These are phyloP conservation scores for Xiphophorus hellerii DNA, from an alignment of 2,113 vertebrate genomes.

Conservation along the genomic window DNA sequence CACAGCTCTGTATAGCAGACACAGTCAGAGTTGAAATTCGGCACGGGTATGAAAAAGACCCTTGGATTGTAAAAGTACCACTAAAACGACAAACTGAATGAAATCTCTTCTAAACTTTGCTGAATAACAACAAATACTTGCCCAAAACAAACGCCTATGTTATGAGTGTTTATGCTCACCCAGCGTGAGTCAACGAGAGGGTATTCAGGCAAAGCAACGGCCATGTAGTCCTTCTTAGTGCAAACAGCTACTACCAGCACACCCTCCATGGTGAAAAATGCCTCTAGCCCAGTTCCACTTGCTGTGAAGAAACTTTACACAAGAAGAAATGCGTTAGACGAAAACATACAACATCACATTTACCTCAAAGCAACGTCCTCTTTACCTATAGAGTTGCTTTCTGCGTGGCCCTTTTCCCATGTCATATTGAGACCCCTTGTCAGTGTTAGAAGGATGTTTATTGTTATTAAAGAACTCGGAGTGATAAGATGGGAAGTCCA, in stretches of 20 bases:
- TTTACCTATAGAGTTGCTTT: constrained; percentile 96
- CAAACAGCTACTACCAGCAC: constrained; percentile 95
- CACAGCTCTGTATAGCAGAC: too few relatives aligned
- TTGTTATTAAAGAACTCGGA: constrained; percentile 41
- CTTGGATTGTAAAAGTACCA: too few relatives aligned
- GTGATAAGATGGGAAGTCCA: constrained; percentile 57
- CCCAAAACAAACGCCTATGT: neutral
- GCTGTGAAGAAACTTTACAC: constrained; percentile 89
- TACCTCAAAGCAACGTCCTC: neutral
- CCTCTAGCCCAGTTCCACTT: constrained; percentile 91
- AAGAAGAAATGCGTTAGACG: constrained; percentile 3
- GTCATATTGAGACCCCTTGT: constrained; percentile 50
- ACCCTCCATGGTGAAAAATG: constrained; percentile 91
- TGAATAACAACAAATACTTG: neutral
- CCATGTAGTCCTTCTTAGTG: constrained; percentile 97
- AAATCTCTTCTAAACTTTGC: neutral
- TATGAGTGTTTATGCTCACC: constrained; percentile 78
- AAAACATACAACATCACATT: neutral
- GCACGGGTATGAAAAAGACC: too few relatives aligned
- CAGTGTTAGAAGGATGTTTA: constrained; percentile 41
- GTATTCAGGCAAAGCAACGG: constrained; percentile 84
- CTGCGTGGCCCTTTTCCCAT: constrained; percentile 84
- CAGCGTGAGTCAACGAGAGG: constrained; percentile 87
- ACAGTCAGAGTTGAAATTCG: too few relatives aligned
- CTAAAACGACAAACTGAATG: neutral